phyloP scores from a whole-genome alignment of 2,797 vertebrate genomes.

The Rousettus madagascariensis region DNA sequence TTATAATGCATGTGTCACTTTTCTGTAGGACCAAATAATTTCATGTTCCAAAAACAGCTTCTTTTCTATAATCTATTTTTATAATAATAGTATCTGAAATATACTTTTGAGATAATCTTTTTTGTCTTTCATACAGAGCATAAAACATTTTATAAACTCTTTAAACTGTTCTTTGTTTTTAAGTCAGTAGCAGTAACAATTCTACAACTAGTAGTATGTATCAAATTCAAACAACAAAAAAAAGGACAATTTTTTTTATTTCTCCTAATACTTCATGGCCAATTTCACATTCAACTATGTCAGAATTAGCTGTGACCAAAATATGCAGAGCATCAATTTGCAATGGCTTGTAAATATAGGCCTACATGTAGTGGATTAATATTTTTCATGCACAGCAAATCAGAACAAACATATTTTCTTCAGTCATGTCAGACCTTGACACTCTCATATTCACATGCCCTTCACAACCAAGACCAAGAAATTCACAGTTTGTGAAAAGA shows the following conservation, averaged over 20 bases:
- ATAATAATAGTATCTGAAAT: background rate
- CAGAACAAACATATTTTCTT: conserved; percentile 59
- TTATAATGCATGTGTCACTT: background rate
- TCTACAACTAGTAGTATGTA: conserved; percentile 8
- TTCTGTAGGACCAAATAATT: background rate
- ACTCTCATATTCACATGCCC: conserved; percentile 44
- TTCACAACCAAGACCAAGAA: conserved; percentile 57
- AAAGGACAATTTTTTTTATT: conserved; percentile 31
- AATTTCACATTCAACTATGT: conserved; percentile 65
- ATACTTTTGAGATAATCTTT: background rate
- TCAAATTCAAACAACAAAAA: conserved; percentile 50
- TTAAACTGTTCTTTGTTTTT: background rate
- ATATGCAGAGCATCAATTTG: conserved; percentile 67
- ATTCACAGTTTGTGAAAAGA: conserved; percentile 48
- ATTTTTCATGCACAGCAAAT: conserved; percentile 66
- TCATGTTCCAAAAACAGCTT: background rate
- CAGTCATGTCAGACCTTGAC: conserved; percentile 54
- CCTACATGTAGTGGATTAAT: conserved; percentile 65
- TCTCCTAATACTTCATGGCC: background rate
- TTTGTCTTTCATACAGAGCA: background rate
- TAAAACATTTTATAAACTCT: conserved; percentile 35
- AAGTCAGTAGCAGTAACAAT: background rate
- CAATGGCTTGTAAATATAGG: conserved; percentile 67
- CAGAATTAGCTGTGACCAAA: conserved; percentile 72
- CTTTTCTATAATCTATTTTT: conserved; percentile 28